Conservation (phyloP, 37 sponge, comb jelly and placozoan species). For the Chondrosia reniformis region DNA sequence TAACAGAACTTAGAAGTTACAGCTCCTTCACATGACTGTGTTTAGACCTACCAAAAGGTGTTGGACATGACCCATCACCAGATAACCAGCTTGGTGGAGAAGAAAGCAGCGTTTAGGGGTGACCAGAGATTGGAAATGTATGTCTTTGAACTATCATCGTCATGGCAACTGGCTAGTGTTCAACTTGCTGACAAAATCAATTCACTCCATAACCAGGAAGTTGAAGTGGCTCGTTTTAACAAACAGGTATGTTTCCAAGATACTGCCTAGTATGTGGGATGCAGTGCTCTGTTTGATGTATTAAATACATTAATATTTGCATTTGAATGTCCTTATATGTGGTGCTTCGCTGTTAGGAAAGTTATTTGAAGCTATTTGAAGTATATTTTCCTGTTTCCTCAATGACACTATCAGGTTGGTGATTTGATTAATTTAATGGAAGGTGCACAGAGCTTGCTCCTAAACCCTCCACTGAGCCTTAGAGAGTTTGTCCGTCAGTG, state of each 20-base stretch:
- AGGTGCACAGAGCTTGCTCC: not conserved
- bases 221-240: not conserved
- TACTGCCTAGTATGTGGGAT: slow-evolving; percentile 1
- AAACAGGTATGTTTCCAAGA: slow-evolving; percentile 13
- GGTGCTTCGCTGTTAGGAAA: no score
- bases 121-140: not conserved
- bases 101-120: not conserved
- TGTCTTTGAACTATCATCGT: not conserved
- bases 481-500: not conserved
- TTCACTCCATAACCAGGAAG: not conserved
- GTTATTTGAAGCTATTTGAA: no score
- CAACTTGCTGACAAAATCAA: not conserved
- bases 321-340: not conserved
- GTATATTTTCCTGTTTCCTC: no score
- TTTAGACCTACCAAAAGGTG: slow-evolving; percentile 6
- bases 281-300: not conserved
- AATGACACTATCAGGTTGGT: no score
- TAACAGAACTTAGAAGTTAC: no score
- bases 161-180: not conserved
- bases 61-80: slow-evolving; percentile 2
- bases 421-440: not conserved
- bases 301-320: not conserved
- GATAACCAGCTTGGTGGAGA: not conserved
- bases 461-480: slow-evolving; percentile 15
- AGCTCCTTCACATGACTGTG: not conserved